These are phyloP conservation scores for Onychorhynchus coronatus DNA, from an alignment of 2,113 vertebrate genomes.

Conservation along the genomic window DNA sequence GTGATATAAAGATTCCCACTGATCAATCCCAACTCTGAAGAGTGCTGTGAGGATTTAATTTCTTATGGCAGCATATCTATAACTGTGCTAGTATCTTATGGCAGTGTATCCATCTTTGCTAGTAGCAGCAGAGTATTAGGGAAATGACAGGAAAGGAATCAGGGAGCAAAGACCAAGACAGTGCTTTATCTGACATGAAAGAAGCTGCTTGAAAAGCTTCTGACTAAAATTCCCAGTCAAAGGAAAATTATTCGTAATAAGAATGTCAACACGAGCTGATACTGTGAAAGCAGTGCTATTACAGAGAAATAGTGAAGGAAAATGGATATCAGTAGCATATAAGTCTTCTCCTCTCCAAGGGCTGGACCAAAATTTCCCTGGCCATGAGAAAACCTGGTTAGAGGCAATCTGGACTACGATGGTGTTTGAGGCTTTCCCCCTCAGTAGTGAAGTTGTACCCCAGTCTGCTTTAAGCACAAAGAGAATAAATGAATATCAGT, in stretches of 20 bases:
- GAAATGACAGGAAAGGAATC: neutral
- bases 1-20: slow-evolving; percentile 5
- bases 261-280: neutral
- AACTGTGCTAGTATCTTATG: neutral
- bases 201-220: neutral
- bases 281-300: neutral
- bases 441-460: accelerated
- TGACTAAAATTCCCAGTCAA: neutral
- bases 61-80: neutral
- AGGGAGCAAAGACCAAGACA: neutral
- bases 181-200: neutral
- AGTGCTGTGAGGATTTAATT: slow-evolving; percentile 14
- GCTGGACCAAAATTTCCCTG: neutral
- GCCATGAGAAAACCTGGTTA: neutral
- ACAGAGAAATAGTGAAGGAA: neutral
- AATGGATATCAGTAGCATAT: neutral
- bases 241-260: neutral
- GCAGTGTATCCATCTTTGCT: neutral
- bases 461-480: neutral
- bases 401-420: neutral
- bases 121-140: neutral
- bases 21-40: neutral
- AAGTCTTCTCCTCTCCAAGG: neutral
- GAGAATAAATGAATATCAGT: neutral
- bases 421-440: neutral